Evolutionary conservation across 1,140 invertebrate species (phyloP), one percentile per base, ranked within the genome.

Genomic region (Bombus huntii): DNA sequence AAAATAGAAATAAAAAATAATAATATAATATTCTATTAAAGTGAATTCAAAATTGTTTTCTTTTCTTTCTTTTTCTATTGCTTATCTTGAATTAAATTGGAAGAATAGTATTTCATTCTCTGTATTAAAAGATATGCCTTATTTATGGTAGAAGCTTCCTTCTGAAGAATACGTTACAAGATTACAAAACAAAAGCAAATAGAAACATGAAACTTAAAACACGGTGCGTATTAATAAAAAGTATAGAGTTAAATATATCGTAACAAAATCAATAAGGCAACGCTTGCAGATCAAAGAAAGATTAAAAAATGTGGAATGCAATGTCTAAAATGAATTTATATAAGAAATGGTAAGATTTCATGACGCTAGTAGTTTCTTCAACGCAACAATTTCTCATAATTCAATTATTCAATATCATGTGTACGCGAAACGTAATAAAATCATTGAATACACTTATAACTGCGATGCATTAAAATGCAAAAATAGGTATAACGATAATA

Each of bases 381-480:
- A n/a, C 12, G 28, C 31, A 65, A 31, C 12, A 65, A 65, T 65
- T 15, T 65, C n/a, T 65, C 31, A n/a, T 15, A 5, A 31, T 31
- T 18, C 1, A 31, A 31, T 65, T 31, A 31, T 31, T 31, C n/a
- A 18, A 15, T 59, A 28, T 28, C 57, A 59, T 28, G 9, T 59
- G 25, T 59, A 28, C 28, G 57, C 28, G 65, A 73, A 53, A 22
- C 47, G 18, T 53, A 53, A 53, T 53, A 53, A 22, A 53, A 53
- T 53, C 47, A 53, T 53, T 53, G 47, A 53, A 53, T 53, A 53
- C 47, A 22, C 6, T 53, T 53, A 53, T 53, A 53, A 8, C 47
- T 2, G 18, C 47, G 18, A 53, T 53, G 47, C 6, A 22, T 22
- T 53, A 53, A 53, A 3, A 88, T 88, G 86, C 78, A 77, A 65